Conservation (phyloP, 1,140 invertebrate species). For the Ooceraea biroi region DNA sequence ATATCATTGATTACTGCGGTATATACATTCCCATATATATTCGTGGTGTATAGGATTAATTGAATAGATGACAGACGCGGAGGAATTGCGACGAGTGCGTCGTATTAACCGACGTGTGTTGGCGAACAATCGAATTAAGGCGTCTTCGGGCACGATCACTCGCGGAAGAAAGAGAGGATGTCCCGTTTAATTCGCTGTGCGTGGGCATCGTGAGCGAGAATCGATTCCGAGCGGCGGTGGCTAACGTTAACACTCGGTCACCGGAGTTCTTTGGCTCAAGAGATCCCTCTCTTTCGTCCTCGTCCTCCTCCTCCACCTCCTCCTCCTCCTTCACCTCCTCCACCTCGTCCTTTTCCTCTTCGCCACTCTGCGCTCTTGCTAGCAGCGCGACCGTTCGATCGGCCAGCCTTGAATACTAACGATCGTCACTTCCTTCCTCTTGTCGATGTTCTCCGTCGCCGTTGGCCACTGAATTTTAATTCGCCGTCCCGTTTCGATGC, state of each 20-base stretch:
- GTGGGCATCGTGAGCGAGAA: slow-evolving; percentile 66
- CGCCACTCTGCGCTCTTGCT: neutral
- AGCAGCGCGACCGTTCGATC: slow-evolving; percentile 48
- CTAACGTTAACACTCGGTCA: slow-evolving; percentile 76
- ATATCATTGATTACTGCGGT: no score
- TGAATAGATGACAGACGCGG: no score
- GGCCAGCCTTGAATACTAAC: slow-evolving; percentile 80
- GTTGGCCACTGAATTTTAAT: slow-evolving; percentile 79
- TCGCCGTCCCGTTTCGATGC: slow-evolving; percentile 68
- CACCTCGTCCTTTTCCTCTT: slow-evolving; percentile 44
- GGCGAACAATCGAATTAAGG: slow-evolving; percentile 59
- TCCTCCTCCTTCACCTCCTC: slow-evolving; percentile 29
- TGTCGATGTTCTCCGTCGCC: slow-evolving; percentile 80
- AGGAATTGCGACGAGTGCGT: slow-evolving; percentile 36
- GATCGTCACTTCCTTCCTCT: slow-evolving; percentile 82
- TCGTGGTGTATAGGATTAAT: no score
- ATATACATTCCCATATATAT: no score
- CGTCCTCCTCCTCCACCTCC: slow-evolving; percentile 14
- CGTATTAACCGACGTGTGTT: slow-evolving; percentile 24
- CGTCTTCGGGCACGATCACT: slow-evolving; percentile 72
- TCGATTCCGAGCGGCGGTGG: slow-evolving; percentile 64
- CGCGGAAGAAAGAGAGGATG: slow-evolving; percentile 78
- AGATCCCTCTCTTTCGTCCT: slow-evolving; percentile 68
- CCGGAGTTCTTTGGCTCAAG: slow-evolving; percentile 79
- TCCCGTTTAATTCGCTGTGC: slow-evolving; percentile 76